Evolutionary conservation across 2,113 vertebrate species (phyloP).

Genomic region (Labrus mixtus): DNA sequence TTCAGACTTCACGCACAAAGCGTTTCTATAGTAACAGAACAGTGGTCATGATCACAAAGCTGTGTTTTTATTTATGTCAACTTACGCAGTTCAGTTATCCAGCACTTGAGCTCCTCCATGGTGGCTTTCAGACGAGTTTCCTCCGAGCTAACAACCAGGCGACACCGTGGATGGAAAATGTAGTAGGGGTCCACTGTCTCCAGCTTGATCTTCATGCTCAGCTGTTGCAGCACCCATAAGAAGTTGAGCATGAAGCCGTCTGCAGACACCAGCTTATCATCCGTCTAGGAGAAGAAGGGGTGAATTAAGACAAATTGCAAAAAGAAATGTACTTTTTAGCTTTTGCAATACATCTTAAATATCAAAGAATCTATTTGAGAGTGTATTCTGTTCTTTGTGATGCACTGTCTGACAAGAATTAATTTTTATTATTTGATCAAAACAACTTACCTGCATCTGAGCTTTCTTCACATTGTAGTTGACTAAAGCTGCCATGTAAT

Average conservation of each 20-base stretch:
- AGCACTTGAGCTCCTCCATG: slow-evolving; percentile 93
- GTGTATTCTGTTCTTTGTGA: too few species aligned
- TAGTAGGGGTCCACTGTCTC: slow-evolving; percentile 98
- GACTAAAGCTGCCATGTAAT: slow-evolving; percentile 96
- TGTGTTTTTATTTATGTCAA: slow-evolving; percentile 30
- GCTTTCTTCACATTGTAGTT: slow-evolving; percentile 98
- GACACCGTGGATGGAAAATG: slow-evolving; percentile 95
- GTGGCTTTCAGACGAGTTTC: slow-evolving; percentile 96
- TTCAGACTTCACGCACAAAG: neutral
- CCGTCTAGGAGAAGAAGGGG: slow-evolving; percentile 84
- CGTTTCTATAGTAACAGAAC: neutral
- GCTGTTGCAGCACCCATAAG: slow-evolving; percentile 97
- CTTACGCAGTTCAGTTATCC: slow-evolving; percentile 93
- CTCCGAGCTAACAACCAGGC: slow-evolving; percentile 89
- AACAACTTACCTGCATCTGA: slow-evolving; percentile 92
- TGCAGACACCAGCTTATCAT: slow-evolving; percentile 96
- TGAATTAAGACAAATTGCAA: neutral
- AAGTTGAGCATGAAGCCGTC: slow-evolving; percentile 99
- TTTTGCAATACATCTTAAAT: too few species aligned
- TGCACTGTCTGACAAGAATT: too few species aligned
- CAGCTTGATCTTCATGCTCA: slow-evolving; percentile 97
- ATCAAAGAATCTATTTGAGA: too few species aligned
- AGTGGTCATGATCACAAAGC: neutral
- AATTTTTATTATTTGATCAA: too few species aligned
- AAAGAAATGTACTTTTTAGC: too few species aligned